Percentiles rank a stretch among this genome's conserved stretches.
Conservation (phyloP, 2,888 invertebrate genomes). For the Acrobasis suavella region DNA sequence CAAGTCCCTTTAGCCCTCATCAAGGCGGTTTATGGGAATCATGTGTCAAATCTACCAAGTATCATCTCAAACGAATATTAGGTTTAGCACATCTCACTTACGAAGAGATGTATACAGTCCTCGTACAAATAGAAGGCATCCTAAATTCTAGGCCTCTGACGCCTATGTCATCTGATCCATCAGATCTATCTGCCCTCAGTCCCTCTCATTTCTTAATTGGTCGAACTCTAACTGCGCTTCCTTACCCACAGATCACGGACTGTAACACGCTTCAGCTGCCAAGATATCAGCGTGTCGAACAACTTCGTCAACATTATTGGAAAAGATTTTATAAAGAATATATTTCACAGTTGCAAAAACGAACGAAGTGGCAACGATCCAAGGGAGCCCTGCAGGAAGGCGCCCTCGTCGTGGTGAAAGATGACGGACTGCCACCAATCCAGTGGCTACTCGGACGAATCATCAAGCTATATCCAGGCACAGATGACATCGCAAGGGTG, state of each 20-base stretch:
- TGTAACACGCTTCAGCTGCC: constrained; percentile 12
- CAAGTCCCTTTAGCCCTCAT: constrained; percentile 26
- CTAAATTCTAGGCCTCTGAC: constrained; percentile 38
- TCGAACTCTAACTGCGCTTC: constrained; percentile 26
- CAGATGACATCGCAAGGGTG: too few species aligned
- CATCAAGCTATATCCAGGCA: too few species aligned
- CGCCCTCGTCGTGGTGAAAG: neutral
- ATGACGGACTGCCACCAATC: too few species aligned
- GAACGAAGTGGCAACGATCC: neutral
- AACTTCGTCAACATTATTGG: constrained; percentile 25
- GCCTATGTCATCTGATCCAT: constrained; percentile 33
- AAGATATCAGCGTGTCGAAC: constrained; percentile 20
- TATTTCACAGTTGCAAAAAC: neutral
- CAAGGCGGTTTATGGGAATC: constrained; percentile 28
- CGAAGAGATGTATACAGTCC: too few species aligned
- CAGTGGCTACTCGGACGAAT: too few species aligned
- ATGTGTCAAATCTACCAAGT: constrained; percentile 20
- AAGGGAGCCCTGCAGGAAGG: neutral
- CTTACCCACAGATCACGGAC: too few species aligned
- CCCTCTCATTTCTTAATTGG: constrained; percentile 44
- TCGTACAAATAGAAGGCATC: constrained; percentile 31
- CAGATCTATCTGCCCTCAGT: constrained; percentile 36
- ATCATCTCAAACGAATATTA: constrained; percentile 26
- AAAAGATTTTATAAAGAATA: neutral
- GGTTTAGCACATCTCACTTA: too few species aligned